Percentiles rank a stretch among this genome's conserved stretches.
These are phyloP conservation scores for Berghia stephanieae DNA, from an alignment of 1,140 invertebrate genomes.

Conservation along the genomic window DNA sequence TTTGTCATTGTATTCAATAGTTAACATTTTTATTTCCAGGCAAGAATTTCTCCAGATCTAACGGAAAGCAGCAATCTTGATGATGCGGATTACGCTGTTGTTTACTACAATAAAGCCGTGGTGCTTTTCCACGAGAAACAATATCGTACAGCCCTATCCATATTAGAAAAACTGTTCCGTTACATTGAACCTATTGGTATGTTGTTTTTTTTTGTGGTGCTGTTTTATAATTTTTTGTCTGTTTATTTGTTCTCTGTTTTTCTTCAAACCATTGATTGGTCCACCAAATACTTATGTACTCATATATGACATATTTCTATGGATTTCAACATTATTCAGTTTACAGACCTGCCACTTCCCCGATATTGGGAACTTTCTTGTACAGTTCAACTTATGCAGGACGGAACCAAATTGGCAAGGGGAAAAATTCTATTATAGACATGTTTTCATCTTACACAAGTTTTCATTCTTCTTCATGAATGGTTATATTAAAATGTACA, in stretches of 20 bases:
- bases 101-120: slow-evolving; percentile 85
- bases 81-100: slow-evolving; percentile 77
- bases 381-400: neutral
- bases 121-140: slow-evolving; percentile 82
- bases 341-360: neutral
- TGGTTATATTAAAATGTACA: neutral
- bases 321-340: neutral
- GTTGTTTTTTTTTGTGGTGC: neutral
- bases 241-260: neutral
- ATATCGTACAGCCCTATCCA: slow-evolving; percentile 77
- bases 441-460: no score
- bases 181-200: slow-evolving; percentile 80
- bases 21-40: neutral
- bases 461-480: no score
- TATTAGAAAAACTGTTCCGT: slow-evolving; percentile 79
- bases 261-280: no score
- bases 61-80: slow-evolving; percentile 59
- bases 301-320: neutral
- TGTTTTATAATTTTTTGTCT: neutral
- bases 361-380: neutral
- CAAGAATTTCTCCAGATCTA: slow-evolving; percentile 24
- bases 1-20: neutral
- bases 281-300: neutral
- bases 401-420: neutral
- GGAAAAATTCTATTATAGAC: no score